phyloP scores from a whole-genome alignment of 2,113 vertebrate genomes.

The Entelurus aequoreus region DNA sequence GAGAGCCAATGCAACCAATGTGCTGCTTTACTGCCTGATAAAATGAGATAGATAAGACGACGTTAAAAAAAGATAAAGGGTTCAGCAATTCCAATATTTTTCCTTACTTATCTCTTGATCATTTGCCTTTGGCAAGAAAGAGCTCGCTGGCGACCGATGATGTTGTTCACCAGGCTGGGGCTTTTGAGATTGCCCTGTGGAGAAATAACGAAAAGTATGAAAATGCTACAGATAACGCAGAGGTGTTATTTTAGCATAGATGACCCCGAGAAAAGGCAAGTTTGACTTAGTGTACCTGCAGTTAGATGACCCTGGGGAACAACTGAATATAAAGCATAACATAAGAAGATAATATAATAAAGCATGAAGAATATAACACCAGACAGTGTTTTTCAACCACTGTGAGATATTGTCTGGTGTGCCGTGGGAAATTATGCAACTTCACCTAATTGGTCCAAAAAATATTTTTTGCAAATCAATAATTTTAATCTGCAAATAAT shows the following conservation, averaged over 20 bases:
- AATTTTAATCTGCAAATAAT: too few species aligned
- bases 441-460: too few species aligned
- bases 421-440: too few species aligned
- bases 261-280: conserved; percentile 15
- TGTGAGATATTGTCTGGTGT: too few species aligned
- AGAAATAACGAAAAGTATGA: conserved; percentile 12
- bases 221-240: conserved; percentile 13
- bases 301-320: conserved; percentile 3
- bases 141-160: conserved; percentile 4
- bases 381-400: too few species aligned
- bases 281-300: conserved; percentile 6
- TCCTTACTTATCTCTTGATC: conserved; percentile 3
- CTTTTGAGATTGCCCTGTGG: conserved; percentile 15
- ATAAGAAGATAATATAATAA: too few species aligned
- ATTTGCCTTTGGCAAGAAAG: conserved; percentile 4
- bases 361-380: too few species aligned
- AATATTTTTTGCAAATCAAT: too few species aligned
- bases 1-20: neutral
- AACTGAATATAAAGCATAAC: neutral
- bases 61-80: neutral
- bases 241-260: conserved; percentile 14
- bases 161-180: conserved; percentile 7
- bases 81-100: neutral
- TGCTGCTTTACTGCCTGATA: neutral
- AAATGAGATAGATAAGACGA: neutral